These are phyloP conservation scores for Fulica atra DNA, from an alignment of 2,113 vertebrate species.

Conservation along the genomic window DNA sequence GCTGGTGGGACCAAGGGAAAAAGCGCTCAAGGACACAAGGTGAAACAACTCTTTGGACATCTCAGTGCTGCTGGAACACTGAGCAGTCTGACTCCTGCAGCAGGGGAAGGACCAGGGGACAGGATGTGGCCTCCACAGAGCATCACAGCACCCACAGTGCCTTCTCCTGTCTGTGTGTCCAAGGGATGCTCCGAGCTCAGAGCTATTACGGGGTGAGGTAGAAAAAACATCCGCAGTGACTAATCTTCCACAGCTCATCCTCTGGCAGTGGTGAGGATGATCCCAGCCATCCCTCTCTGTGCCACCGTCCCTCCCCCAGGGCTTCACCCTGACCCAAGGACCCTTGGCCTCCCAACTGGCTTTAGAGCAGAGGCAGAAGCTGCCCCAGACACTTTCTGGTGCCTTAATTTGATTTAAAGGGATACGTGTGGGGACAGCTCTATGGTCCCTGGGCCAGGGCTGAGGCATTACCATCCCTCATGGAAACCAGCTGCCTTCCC, in stretches of 20 bases:
- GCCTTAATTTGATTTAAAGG: neutral
- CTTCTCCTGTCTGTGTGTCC: neutral
- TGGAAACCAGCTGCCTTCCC: neutral
- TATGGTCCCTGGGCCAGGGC: neutral
- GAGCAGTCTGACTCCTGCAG: neutral
- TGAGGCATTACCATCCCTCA: too few relatives aligned
- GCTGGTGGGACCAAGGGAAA: neutral
- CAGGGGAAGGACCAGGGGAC: neutral
- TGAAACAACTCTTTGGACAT: neutral
- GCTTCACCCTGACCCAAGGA: neutral
- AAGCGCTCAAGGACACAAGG: neutral
- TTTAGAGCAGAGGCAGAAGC: neutral
- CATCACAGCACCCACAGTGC: neutral
- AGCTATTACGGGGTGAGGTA: neutral
- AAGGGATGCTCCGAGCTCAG: accelerated
- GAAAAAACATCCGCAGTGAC: neutral
- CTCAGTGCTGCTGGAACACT: neutral
- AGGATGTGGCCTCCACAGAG: accelerated
- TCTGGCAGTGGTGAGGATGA: neutral
- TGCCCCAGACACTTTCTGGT: neutral
- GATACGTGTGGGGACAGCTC: too few relatives aligned
- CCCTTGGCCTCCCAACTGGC: neutral
- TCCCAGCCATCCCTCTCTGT: neutral
- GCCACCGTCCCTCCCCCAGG: accelerated
- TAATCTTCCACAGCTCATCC: neutral